phyloP scores from a whole-genome alignment of 37 sponge, comb jelly and placozoan genomes.

The Halisarca cf. caerulea region DNA sequence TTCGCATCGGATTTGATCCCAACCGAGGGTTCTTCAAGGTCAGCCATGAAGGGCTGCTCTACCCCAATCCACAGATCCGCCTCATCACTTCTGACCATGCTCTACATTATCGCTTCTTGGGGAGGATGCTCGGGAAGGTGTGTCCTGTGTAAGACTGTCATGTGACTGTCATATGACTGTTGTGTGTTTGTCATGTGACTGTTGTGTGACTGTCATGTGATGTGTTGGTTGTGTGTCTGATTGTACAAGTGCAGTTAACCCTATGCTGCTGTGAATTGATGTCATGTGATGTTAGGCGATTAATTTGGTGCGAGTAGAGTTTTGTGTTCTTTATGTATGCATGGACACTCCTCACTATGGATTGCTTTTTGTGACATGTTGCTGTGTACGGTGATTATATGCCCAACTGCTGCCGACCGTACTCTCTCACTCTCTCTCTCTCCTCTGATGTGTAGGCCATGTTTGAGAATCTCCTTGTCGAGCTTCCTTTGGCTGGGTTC shows the following conservation, averaged over 20 bases:
- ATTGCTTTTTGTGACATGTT: background rate
- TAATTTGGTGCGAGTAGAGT: no score
- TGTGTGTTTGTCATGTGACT: no score
- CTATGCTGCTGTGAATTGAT: no score
- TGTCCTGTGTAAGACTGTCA: background rate
- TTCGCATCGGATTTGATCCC: constrained; percentile 93
- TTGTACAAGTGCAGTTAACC: background rate
- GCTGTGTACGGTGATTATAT: background rate
- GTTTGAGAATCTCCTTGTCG: constrained; percentile 82
- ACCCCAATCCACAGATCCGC: constrained; percentile 75
- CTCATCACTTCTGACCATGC: constrained; percentile 60
- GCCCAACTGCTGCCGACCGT: background rate
- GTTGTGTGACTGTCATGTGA: no score
- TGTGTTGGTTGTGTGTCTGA: no score
- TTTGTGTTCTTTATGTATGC: no score
- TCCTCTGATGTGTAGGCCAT: constrained; percentile 37
- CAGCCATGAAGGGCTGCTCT: constrained; percentile 56
- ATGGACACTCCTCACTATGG: no score
- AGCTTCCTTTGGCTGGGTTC: constrained; percentile 89
- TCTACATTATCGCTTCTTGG: constrained; percentile 86
- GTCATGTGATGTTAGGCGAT: no score
- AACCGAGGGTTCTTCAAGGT: constrained; percentile 82
- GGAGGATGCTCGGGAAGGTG: constrained; percentile 84
- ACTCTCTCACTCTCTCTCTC: background rate
- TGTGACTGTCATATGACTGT: no score